Evolutionary conservation across 2,113 vertebrate genomes (phyloP).

Genomic region (Seriola dumerili): DNA sequence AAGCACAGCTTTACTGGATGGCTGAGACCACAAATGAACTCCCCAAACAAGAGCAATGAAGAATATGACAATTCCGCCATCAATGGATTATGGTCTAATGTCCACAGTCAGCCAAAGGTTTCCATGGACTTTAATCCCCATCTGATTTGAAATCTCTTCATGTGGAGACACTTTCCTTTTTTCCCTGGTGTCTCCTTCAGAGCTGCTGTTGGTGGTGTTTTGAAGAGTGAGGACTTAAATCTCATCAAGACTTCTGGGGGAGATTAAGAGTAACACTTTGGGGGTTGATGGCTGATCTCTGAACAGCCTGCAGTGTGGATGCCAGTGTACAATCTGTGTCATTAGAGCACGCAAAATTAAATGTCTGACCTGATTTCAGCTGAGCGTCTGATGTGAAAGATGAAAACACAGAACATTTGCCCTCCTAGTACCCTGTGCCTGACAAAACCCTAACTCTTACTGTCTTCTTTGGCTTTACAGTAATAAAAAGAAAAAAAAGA

Average conservation of each 20-base stretch:
- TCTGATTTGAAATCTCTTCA: slow-evolving; percentile 60
- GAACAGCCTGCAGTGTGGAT: slow-evolving; percentile 48
- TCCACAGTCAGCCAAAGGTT: slow-evolving; percentile 49
- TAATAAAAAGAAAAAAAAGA: background rate
- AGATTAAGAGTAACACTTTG: slow-evolving; percentile 69
- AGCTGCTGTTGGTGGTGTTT: slow-evolving; percentile 46
- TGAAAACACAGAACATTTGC: slow-evolving; percentile 18
- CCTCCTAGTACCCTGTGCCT: background rate
- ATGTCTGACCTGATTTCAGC: slow-evolving; percentile 45
- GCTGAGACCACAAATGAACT: slow-evolving; percentile 47
- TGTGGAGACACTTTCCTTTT: slow-evolving; percentile 25
- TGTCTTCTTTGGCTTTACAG: background rate
- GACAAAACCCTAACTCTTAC: background rate
- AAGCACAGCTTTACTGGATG: slow-evolving; percentile 26
- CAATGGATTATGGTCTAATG: slow-evolving; percentile 42
- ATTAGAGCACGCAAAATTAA: slow-evolving; percentile 54
- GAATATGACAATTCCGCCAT: slow-evolving; percentile 5
- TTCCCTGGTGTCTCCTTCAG: slow-evolving; percentile 1
- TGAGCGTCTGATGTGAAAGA: slow-evolving; percentile 10
- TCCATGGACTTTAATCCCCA: slow-evolving; percentile 56
- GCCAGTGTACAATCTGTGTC: slow-evolving; percentile 50
- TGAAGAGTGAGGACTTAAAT: slow-evolving; percentile 59
- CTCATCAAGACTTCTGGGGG: slow-evolving; percentile 59
- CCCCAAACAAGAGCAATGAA: slow-evolving; percentile 42
- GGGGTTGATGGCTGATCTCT: slow-evolving; percentile 56